Base-by-base conservation (phyloP, 2,888 invertebrate species). In the Ormyrus labotus region DNA sequence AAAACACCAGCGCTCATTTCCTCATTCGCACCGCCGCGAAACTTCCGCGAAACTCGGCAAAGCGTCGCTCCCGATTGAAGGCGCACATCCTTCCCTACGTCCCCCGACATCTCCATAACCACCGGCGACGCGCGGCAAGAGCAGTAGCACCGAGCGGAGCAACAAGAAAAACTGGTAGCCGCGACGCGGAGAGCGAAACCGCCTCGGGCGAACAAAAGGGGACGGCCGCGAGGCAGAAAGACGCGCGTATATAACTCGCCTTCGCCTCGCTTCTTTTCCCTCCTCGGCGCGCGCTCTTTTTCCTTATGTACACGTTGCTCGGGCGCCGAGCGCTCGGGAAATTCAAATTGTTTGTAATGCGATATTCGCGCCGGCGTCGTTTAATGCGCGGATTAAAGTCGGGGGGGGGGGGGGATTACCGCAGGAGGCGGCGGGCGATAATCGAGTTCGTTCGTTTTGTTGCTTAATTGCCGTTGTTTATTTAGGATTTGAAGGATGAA, bases 331-430 rank as follows among this genome's bases (percentile, higher is more conserved):
- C 50, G 55, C 60, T 72, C 76, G 72, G 73, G 48, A 81, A 81
- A 81, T 78, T 81, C 81, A 81, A 81, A 77, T 81, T 78, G 72
- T 81, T 78, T 75, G 71, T 75, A 78, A 70, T 67, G 72, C 78
- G 69, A 81, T 34, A 34, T 73, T 68, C 58, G 11, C 60, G 53
- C 47, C 64, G 73, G 9, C 60, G 71, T 13, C n/a, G 71, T 78
- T 78, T 72, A 72, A 65, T 71, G 53, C 70, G 73, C 51, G 80
- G 80, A 80, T 80, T 80, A 70, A 75, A 19, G 34, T 34, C 2
- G 51, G 48, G 19, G 53, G 64, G 51, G 48, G 19, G 53, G 64
- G 9, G 19, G 6, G 6, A 34, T 34, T 34, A 34, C 8, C 45
- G 64, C 58, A 48, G 48, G 57, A 51, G 63, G 57, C 4, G 47